Evolutionary conservation across 2,888 invertebrate species (phyloP).

Genomic region (Limenitis arthemis): DNA sequence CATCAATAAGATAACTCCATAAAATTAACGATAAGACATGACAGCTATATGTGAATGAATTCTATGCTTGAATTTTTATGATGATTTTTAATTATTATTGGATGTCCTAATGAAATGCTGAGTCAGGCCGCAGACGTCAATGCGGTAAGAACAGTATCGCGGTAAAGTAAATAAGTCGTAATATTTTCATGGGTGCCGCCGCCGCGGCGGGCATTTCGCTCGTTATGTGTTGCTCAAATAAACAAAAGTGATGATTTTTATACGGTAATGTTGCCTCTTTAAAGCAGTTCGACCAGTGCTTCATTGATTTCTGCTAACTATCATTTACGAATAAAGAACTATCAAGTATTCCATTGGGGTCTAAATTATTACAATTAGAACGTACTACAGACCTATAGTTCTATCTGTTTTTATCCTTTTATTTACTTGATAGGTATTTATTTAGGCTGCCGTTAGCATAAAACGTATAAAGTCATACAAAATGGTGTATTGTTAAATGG

Average conservation of each 20-base stretch:
- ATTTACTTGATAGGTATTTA: too few relatives aligned
- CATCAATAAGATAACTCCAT: too few relatives aligned
- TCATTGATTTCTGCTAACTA: conserved; percentile 43
- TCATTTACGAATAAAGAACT: conserved; percentile 24
- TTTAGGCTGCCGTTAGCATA: too few relatives aligned
- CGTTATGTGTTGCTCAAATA: conserved; percentile 60
- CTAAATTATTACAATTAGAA: background rate
- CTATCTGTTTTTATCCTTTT: too few relatives aligned
- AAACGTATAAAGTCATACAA: conserved; percentile 34
- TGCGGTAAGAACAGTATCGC: conserved; percentile 51
- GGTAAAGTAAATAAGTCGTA: conserved; percentile 66
- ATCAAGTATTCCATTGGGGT: conserved; percentile 7
- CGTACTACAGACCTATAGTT: too few relatives aligned
- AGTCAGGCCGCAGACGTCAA: conserved; percentile 49
- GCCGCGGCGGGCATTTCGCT: conserved; percentile 52
- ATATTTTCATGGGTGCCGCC: conserved; percentile 65
- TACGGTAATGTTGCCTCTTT: conserved; percentile 51
- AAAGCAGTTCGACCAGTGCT: conserved; percentile 38
- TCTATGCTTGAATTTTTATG: too few relatives aligned
- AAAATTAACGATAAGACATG: too few relatives aligned
- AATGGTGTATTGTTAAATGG: conserved; percentile 49
- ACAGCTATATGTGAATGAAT: too few relatives aligned
- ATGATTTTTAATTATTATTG: too few relatives aligned
- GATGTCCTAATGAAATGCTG: conserved; percentile 39
- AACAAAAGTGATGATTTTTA: conserved; percentile 66